phyloP scores from a whole-genome alignment of 2,797 vertebrate species.

The Megalops cyprinoides region DNA sequence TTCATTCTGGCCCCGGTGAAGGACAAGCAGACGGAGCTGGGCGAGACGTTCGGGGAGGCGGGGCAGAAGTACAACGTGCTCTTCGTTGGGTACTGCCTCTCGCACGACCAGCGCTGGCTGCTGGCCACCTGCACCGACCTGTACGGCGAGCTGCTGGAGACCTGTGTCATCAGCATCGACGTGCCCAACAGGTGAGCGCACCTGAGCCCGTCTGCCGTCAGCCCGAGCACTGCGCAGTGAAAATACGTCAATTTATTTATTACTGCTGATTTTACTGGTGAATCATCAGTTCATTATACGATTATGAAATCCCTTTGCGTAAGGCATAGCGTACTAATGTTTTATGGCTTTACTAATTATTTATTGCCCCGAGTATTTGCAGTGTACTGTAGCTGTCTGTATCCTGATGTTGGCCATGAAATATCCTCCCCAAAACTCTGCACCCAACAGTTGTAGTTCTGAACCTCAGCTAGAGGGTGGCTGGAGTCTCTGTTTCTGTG shows the following conservation, averaged over 20 bases:
- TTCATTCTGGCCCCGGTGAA: slow-evolving; percentile 96
- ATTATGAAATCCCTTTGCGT: too few species aligned
- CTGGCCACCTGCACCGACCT: slow-evolving; percentile 95
- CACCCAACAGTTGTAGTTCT: too few species aligned
- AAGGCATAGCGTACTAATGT: not conserved
- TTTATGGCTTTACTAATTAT: not conserved
- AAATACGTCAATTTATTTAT: too few species aligned
- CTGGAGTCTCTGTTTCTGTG: not conserved
- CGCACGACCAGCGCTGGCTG: slow-evolving; percentile 97
- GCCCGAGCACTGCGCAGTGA: too few species aligned
- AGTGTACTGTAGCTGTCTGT: not conserved
- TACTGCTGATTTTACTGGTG: too few species aligned
- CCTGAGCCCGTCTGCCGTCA: too few species aligned
- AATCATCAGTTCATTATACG: too few species aligned
- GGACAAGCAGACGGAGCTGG: slow-evolving; percentile 96
- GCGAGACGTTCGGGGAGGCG: slow-evolving; percentile 95
- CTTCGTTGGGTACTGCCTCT: slow-evolving; percentile 97
- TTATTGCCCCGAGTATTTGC: not conserved
- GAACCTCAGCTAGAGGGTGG: not conserved
- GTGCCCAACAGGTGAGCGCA: slow-evolving; percentile 89
- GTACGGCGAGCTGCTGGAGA: slow-evolving; percentile 95
- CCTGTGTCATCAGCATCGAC: slow-evolving; percentile 95
- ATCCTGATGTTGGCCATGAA: not conserved
- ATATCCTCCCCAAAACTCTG: too few species aligned
- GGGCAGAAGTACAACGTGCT: slow-evolving; percentile 97